Percentiles rank a stretch among this genome's conserved stretches.
phyloP scores from a whole-genome alignment of 2,797 vertebrate species.

The Brotula barbata region DNA sequence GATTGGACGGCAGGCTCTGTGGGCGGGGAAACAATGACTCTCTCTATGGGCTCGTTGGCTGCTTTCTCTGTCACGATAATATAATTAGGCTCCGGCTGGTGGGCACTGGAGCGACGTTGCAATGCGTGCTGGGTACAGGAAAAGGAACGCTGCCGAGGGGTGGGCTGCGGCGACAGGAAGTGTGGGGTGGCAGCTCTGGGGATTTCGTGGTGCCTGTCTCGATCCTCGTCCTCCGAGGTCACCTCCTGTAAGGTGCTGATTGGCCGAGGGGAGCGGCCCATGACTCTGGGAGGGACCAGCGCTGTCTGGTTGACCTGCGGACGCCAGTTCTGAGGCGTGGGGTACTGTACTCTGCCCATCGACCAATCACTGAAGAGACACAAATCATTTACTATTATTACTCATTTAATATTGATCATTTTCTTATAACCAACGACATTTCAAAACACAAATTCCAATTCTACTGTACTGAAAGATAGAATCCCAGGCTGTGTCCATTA shows the following conservation, averaged over 20 bases:
- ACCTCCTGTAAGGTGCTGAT: slow-evolving; percentile 85
- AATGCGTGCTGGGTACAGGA: slow-evolving; percentile 83
- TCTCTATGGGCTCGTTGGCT: slow-evolving; percentile 69
- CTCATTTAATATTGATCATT: no score
- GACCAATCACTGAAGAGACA: slow-evolving; percentile 76
- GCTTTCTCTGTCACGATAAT: slow-evolving; percentile 65
- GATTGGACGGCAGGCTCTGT: slow-evolving; percentile 47
- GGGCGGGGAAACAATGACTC: slow-evolving; percentile 59
- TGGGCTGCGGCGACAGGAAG: slow-evolving; percentile 79
- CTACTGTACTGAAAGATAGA: no score
- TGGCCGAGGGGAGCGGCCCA: slow-evolving; percentile 77
- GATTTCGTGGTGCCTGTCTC: slow-evolving; percentile 70
- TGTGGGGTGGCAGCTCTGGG: slow-evolving; percentile 72
- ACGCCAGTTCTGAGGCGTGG: slow-evolving; percentile 78
- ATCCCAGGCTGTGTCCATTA: no score
- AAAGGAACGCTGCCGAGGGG: slow-evolving; percentile 80
- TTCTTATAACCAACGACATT: no score
- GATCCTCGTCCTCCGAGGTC: slow-evolving; percentile 83
- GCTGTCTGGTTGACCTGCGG: slow-evolving; percentile 79
- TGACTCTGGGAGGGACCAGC: slow-evolving; percentile 80
- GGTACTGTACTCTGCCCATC: slow-evolving; percentile 68
- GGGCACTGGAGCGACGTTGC: slow-evolving; percentile 74
- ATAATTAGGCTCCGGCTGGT: slow-evolving; percentile 73
- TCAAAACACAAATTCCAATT: no score
- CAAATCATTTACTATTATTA: neutral